Base-by-base conservation (phyloP, 2,113 vertebrate species). In the Colossoma macropomum region DNA sequence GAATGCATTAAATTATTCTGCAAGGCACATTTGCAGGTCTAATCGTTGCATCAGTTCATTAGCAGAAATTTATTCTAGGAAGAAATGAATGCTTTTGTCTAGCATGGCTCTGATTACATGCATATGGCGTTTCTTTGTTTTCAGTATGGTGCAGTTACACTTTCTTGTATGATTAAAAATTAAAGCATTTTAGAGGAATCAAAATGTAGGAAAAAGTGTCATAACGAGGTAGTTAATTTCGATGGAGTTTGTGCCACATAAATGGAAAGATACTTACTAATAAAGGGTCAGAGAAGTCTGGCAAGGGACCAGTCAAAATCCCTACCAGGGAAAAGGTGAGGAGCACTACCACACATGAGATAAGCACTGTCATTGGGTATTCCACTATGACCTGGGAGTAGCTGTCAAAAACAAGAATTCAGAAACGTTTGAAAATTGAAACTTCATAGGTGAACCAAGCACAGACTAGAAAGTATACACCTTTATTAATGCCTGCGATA, bases 241-340 rank as follows among this genome's bases (percentile, higher is more conserved):
- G n/a, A 68, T 38, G 3, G 9, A 30, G 5, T 19, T 59, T 23
- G 48, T 27, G 27, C 52, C 48, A 28, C 59, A 50, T 60, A 15
- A 30, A 63, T 71, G 2, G 3, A 80, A 34, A 70, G 25, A 59
- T 30, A 91, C 96, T 96, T 85, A 98, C 98, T 94, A 95, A 87
- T 23, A 99, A 90, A 34, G 97, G 98, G 30, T 98, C 95, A 23
- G 97, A 97, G 83, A 99, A 99, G 89, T 99, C 97, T 4, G 97
- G 98, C 86, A 97, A 79, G 3, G 93, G 95, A 79, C 96, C 94
- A 27, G 95, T 92, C 54, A 99, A 90, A 68, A 99, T 91, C 71
- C 96, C 96, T 17, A 95, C 95, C 79, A 97, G 73, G 0, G 96
- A 96, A 87, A 95, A 98, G 75, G 95, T 90, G 30, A 96, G 89